A percentile compares a stretch with the other conserved stretches of the same genome.
These are phyloP conservation scores for Cochlearius cochlearius DNA, from an alignment of 2,113 vertebrate genomes.

Conservation along the genomic window DNA sequence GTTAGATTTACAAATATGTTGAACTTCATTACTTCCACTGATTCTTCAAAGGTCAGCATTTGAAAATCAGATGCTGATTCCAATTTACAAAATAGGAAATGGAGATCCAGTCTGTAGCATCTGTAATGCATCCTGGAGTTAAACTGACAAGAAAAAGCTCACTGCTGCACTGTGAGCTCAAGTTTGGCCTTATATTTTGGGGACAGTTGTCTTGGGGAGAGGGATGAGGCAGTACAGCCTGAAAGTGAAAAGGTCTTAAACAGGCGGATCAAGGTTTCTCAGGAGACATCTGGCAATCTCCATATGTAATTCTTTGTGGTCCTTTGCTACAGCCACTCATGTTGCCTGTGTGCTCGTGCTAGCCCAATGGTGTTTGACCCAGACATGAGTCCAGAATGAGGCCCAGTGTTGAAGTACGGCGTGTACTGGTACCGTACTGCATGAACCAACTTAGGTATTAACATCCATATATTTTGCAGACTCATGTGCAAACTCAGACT, in stretches of 20 bases:
- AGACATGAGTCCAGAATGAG: background rate
- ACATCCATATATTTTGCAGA: background rate
- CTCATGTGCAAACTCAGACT: background rate
- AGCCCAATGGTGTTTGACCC: background rate
- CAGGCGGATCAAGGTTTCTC: background rate
- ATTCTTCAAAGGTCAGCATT: background rate
- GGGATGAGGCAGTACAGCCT: background rate
- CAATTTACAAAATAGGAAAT: background rate
- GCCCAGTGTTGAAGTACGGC: background rate
- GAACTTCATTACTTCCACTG: background rate
- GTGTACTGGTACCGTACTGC: background rate
- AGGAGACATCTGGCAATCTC: background rate
- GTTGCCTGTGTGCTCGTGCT: background rate
- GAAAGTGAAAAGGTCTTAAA: background rate
- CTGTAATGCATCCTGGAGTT: background rate
- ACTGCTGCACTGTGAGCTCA: background rate
- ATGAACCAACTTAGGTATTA: background rate
- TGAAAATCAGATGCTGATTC: background rate
- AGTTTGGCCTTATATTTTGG: background rate
- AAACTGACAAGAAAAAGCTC: background rate
- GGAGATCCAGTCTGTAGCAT: background rate
- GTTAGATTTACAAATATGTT: background rate
- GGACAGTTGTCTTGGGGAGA: background rate
- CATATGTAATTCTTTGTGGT: background rate
- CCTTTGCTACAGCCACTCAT: background rate